A percentile compares a stretch with the other conserved stretches of the same genome.
Conservation (phyloP, 1,140 invertebrate genomes). For the Aphelenchoides fujianensis region DNA sequence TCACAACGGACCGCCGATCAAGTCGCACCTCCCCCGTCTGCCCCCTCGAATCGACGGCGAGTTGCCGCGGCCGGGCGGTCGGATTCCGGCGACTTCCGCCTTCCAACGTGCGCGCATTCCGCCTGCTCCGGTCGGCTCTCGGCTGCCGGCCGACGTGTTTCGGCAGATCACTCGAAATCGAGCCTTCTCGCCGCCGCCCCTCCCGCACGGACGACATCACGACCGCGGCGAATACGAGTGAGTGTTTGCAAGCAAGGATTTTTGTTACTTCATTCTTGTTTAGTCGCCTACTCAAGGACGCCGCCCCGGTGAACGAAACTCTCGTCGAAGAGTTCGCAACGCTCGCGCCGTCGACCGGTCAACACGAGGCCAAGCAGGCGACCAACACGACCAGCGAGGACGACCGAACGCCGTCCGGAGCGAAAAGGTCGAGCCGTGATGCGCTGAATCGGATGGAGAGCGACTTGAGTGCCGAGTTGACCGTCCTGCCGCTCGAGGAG, state of each 20-base stretch:
- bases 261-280: constrained; percentile 17
- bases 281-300: constrained; percentile 24
- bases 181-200: not conserved
- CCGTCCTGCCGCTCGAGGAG: constrained; percentile 40
- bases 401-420: not conserved
- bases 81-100: not conserved
- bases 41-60: constrained; percentile 10
- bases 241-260: constrained; percentile 10
- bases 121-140: not conserved
- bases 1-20: constrained; percentile 14
- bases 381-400: not conserved
- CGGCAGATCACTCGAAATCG: constrained; percentile 8
- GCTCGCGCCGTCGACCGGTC: not conserved
- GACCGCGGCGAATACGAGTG: constrained; percentile 17
- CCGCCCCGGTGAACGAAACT: constrained; percentile 23
- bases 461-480: constrained; percentile 46
- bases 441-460: constrained; percentile 43
- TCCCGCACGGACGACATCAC: not conserved
- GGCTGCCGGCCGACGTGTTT: not conserved
- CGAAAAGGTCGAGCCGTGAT: constrained; percentile 23
- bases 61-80: not conserved
- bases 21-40: not conserved
- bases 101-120: not conserved
- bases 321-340: too few relatives aligned
- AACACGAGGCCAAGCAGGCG: constrained; percentile 18